These are phyloP conservation scores for Tetrax tetrax DNA, from an alignment of 2,113 vertebrate genomes.

Conservation along the genomic window DNA sequence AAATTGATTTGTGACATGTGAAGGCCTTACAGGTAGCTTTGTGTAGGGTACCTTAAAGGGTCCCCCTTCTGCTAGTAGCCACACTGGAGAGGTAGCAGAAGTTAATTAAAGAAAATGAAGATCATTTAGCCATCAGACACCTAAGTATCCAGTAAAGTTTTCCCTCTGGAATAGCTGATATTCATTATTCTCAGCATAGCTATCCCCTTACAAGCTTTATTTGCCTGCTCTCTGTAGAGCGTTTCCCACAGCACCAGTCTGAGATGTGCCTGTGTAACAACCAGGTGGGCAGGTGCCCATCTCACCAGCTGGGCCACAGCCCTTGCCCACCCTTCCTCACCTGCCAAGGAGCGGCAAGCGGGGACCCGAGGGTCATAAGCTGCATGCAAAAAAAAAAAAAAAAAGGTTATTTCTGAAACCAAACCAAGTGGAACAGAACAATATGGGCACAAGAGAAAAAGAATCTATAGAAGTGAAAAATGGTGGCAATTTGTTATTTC, in stretches of 20 bases:
- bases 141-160: not conserved
- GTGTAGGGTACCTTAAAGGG: not conserved
- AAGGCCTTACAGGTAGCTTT: not conserved
- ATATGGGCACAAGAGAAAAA: not conserved
- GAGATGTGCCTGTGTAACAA: rapidly evolving
- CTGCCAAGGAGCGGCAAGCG: not conserved
- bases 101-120: not conserved
- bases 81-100: not conserved
- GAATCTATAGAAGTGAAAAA: not conserved
- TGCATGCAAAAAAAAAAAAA: not conserved
- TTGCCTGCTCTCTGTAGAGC: not conserved
- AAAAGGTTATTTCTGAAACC: not conserved
- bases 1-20: not conserved
- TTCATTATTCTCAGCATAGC: not conserved
- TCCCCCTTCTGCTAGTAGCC: not conserved
- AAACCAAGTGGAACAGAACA: conserved; percentile 2
- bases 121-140: not conserved
- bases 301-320: rapidly evolving
- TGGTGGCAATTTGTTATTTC: not conserved
- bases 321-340: not conserved
- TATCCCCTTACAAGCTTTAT: not conserved
- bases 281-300: not conserved
- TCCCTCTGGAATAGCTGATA: not conserved
- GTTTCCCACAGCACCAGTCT: not conserved
- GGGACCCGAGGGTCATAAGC: not conserved